Evolutionary conservation across 92 coral and sea anemone species (phyloP).

Genomic region (Parazoanthus swiftii): DNA sequence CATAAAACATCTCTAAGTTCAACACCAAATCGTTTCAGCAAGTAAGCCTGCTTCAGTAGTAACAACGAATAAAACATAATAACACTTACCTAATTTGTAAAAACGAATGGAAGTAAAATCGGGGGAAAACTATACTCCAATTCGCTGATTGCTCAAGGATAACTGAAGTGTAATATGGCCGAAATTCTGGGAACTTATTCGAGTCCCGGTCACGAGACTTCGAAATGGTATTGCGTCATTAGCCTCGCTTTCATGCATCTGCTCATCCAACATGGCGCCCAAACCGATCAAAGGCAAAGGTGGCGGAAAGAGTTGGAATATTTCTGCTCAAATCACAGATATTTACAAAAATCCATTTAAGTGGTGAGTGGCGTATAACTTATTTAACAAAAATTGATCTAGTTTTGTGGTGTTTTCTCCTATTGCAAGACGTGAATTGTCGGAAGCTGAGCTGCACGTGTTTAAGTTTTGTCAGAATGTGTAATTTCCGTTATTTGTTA

Average conservation of each 20-base stretch:
- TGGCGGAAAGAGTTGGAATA: conserved; percentile 46
- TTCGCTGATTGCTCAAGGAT: conserved; percentile 36
- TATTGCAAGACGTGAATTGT: neutral
- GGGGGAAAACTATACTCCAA: conserved; percentile 39
- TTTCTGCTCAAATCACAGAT: conserved; percentile 71
- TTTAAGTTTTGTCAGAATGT: neutral
- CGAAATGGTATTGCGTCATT: conserved; percentile 71
- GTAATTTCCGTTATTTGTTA: neutral
- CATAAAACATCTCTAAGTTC: neutral
- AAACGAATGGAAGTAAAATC: conserved; percentile 36
- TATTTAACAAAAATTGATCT: neutral
- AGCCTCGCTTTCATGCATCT: conserved; percentile 38
- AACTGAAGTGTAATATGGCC: conserved; percentile 76
- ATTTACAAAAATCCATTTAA: conserved; percentile 88
- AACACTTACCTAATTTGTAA: conserved; percentile 36
- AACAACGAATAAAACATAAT: neutral
- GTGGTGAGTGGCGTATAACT: conserved; percentile 62
- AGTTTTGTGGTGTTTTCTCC: neutral
- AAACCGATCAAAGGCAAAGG: conserved; percentile 57
- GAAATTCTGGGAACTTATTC: conserved; percentile 53
- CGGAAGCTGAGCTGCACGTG: neutral
- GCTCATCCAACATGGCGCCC: conserved; percentile 77
- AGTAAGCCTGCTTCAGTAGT: neutral
- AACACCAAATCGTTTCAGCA: neutral
- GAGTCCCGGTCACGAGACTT: conserved; percentile 69